phyloP scores from a whole-genome alignment of 2,113 vertebrate genomes.

The Otocyon megalotis region DNA sequence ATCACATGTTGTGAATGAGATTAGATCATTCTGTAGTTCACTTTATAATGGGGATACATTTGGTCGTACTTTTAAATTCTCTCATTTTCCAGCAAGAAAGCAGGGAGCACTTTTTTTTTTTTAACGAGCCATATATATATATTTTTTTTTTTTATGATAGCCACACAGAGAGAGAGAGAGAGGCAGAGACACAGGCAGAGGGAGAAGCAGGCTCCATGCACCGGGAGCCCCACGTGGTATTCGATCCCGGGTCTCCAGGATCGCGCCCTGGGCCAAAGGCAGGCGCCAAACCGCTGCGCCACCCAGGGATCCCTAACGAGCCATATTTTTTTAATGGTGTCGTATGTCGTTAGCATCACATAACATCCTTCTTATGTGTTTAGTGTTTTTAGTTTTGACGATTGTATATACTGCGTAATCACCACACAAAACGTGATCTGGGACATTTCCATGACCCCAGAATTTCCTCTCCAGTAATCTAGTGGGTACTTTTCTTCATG shows the following conservation, averaged over 20 bases:
- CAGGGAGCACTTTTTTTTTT: neutral
- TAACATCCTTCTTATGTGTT: neutral
- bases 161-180: too few relatives aligned
- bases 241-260: too few relatives aligned
- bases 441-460: neutral
- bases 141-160: too few relatives aligned
- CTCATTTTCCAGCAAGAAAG: neutral
- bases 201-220: too few relatives aligned
- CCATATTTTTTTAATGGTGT: neutral
- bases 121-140: too few relatives aligned
- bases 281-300: too few relatives aligned
- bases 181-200: too few relatives aligned
- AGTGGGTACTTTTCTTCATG: neutral
- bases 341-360: neutral
- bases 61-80: neutral
- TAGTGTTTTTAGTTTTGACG: neutral
- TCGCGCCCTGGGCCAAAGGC: too few relatives aligned
- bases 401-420: neutral
- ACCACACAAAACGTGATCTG: neutral
- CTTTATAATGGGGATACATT: neutral
- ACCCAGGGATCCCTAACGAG: too few relatives aligned
- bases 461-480: neutral
- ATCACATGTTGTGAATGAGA: neutral
- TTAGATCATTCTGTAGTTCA: neutral
- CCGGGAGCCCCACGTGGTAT: too few relatives aligned